Evolutionary conservation across 2,888 invertebrate species (phyloP), one percentile per base, ranked within the genome.

Genomic region (Phengaris alcon): DNA sequence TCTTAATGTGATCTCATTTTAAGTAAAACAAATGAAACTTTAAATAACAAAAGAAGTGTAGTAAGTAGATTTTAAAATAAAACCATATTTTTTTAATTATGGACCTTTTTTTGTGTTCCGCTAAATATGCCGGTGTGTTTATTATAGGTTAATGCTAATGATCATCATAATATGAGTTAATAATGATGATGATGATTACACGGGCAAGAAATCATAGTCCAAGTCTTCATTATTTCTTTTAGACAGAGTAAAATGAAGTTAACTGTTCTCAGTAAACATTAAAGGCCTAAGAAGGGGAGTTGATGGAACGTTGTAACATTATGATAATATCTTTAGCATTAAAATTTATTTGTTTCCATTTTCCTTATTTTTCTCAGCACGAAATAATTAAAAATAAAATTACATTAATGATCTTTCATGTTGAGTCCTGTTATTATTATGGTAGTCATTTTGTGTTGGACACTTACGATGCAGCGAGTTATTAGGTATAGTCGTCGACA

Each of bases 341-440:
- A 64, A 64, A 64, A 35, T 64, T 64, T 64, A 64, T 64, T 64
- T 64, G 64, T 44, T 64, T 64, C 35, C 12, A 64, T 64, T 64
- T 64, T 64, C 35, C 64, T 64, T 64, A 44, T 64, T 64, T 64
- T 64, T 64, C 64, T 15, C 35, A 35, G 12, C 10, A 22, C 64
- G 35, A 64, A 64, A 64, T 44, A 35, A 64, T 64, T 64, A 64
- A 44, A 44, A 52, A 52, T 52, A 52, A 64, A 35, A 64, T 64
- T 64, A 35, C 35, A 64, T 35, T 35, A 35, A 64, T 64, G 64
- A 35, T 64, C 35, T 55, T 35, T 12, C 35, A 8, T 12, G 10
- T 64, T 35, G 12, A 35, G 64, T 10, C 64, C 35, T 35, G 35
- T 12, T 35, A 64, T 59, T 59, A 0, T 59, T 22, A 22, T 64